phyloP scores from a whole-genome alignment of 1,140 invertebrate genomes.

The Babylonia areolata region DNA sequence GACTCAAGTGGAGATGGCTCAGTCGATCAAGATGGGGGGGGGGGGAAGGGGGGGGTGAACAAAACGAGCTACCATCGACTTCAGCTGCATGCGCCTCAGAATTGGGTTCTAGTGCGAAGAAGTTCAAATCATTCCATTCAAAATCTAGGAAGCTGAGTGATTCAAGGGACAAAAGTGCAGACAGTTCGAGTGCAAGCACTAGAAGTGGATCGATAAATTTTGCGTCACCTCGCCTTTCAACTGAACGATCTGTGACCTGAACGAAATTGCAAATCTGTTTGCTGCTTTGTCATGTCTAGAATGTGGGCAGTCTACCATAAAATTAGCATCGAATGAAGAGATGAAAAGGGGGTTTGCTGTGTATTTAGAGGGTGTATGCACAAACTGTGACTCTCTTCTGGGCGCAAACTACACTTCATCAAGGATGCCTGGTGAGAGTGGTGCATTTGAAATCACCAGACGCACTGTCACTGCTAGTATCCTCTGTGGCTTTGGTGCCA shows the following conservation, averaged over 20 bases:
- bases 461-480: neutral
- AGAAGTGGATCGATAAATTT: neutral
- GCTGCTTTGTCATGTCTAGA: neutral
- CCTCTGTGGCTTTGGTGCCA: slow-evolving; percentile 4
- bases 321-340: neutral
- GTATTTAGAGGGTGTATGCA: neutral
- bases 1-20: too few relatives aligned
- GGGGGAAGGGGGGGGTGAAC: too few relatives aligned
- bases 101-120: neutral
- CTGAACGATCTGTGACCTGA: neutral
- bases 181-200: neutral
- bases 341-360: neutral
- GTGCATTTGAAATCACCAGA: neutral
- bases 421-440: neutral
- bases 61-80: too few relatives aligned
- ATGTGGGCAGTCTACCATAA: neutral
- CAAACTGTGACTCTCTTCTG: neutral
- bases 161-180: neutral
- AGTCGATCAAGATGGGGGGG: too few relatives aligned
- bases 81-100: too few relatives aligned
- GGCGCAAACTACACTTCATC: neutral
- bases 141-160: too few relatives aligned
- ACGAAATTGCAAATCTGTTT: neutral
- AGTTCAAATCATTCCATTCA: neutral
- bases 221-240: neutral